Conservation (phyloP, 2,113 vertebrate genomes). For the Illadopsis cleaveri region DNA sequence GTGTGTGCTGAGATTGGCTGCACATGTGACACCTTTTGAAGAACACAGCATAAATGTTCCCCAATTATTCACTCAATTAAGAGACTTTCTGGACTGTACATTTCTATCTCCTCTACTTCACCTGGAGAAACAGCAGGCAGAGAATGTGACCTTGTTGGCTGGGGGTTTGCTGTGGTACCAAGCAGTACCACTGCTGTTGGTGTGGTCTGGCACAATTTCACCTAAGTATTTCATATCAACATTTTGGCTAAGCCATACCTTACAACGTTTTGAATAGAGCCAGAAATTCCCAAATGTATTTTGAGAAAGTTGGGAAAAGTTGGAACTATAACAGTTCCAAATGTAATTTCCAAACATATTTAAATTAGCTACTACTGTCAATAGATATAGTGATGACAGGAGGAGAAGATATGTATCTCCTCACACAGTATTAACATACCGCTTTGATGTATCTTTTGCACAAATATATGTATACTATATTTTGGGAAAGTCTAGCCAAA, state of each 20-base stretch:
- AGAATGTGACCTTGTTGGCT: not conserved
- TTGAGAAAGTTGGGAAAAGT: not conserved
- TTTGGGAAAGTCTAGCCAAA: not conserved
- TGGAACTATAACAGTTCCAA: not conserved
- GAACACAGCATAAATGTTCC: not conserved
- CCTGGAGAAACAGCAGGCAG: not conserved
- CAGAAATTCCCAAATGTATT: not conserved
- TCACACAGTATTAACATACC: not conserved
- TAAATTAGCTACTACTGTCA: not conserved
- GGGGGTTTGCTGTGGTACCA: not conserved
- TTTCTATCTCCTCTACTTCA: not conserved
- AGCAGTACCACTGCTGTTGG: not conserved
- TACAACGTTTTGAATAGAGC: not conserved
- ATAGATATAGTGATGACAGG: not conserved
- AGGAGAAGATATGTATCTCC: not conserved
- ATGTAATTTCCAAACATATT: not conserved
- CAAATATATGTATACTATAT: not conserved
- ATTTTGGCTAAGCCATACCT: not conserved
- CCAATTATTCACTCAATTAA: not conserved
- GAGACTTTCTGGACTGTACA: not conserved
- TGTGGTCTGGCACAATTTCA: not conserved
- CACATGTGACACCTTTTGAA: not conserved
- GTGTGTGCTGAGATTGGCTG: not conserved
- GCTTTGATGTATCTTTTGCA: not conserved
- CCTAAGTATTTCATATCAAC: not conserved